Base-by-base conservation (phyloP, 2,888 invertebrate genomes). In the Chromoteleia sp. region DNA sequence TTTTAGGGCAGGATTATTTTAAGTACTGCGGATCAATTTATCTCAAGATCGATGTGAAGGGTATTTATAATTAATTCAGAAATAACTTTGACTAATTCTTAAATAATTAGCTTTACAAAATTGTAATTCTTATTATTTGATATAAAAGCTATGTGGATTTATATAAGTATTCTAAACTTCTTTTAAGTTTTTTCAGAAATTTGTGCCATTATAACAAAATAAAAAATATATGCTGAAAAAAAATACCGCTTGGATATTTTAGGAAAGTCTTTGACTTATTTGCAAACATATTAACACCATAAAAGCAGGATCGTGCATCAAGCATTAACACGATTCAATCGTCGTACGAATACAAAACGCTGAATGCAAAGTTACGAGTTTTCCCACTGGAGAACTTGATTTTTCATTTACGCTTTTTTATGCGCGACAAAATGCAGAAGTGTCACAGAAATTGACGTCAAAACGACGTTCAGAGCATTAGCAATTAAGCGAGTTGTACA, bases 401-500 rank as follows among this genome's bases (percentile, higher is more conserved):
- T 15, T 70, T 71, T 59, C 25, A 39, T n/a, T 33, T 56, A 54
- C 15, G 19, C 39, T 21, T 41, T 43, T 61, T 54, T 36, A n/a
- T 8, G 17, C 30, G n/a, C n/a, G 17, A 33, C 29, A 61, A 41
- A 74, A 8, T 19, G 33, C 19, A 15, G 52, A 43, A 30, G 15
- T 43, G 56, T 15, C 21, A 54, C 56, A 30, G 50, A 17, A 58
- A 58, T 75, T 21, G 48, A 74, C 36, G 36, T 56, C 63, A 74
- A 58, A 58, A 15, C 21, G 17, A 43, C 63, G 36, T 19, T 61
- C 8, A 39, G 29, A 21, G 30, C 61, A 54, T 43, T 68, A 61
- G 61, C 68, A 68, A 76, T 68, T 68, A 68, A 43, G 41, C 63
- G 56, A 74, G 19, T 76, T 76, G 33, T 45, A 15, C 14, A 29